Evolutionary conservation across 2,797 vertebrate genomes (phyloP), one percentile per base, ranked within the genome.

Genomic region (Setipinna tenuifilis): DNA sequence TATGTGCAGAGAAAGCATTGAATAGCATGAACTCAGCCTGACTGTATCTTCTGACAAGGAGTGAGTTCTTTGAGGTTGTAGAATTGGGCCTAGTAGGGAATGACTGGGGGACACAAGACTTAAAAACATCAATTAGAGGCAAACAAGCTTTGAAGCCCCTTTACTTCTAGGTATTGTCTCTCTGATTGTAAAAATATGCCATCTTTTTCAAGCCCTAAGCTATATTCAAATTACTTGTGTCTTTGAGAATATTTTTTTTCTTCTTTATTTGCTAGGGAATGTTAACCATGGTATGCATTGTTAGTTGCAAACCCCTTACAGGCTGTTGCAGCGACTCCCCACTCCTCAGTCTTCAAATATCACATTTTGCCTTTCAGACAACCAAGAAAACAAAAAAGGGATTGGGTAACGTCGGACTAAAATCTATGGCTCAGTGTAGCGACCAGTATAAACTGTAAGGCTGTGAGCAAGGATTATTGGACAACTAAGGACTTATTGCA

Each of bases 41-140:
- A 78, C 71, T 78, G 71, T 78, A 78, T 81, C 81, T n/a, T 81
- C 80, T 61, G 61, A 85, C 46, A 83, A 82, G 81, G 82, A 80
- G 81, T 86, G 80, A 71, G 50, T 88, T 41, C 25, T 87, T 87
- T 85, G 81, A 54, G 59, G 82, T 87, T 88, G 83, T 83, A 54
- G 84, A 87, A 83, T 68, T 61, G 85, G 83, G 81, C 65, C 85
- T 84, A 88, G 86, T 46, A 87, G 82, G 48, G 85, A 91, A 91
- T 89, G 87, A 89, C 89, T 91, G 54, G 83, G 85, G 90, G 90
- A 90, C 89, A 88, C 81, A 48, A 81, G 88, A 90, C 86, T 86
- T 87, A 85, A 90, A 89, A 90, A 89, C 65, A 87, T 90, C 90
- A 91, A 87, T 91, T 91, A 89, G 85, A 90, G 85, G 87, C 88